Evolutionary conservation across 2,113 vertebrate species (phyloP).

Genomic region (Pogonocichla stellata): DNA sequence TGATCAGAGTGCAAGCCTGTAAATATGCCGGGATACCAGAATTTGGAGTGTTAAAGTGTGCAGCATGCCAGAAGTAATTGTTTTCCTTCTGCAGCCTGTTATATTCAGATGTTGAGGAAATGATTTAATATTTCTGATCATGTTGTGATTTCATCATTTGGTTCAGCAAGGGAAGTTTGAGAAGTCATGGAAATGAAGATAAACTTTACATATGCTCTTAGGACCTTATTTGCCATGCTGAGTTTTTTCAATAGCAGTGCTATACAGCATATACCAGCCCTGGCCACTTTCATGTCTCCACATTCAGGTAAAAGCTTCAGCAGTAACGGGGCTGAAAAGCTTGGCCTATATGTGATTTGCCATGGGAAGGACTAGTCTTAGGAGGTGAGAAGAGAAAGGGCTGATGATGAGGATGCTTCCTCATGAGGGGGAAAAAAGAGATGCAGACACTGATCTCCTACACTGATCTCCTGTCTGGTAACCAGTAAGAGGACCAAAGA

Average conservation of each 20-base stretch:
- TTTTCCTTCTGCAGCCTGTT: conserved; percentile 56
- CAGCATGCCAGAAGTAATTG: conserved; percentile 41
- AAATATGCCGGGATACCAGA: background rate
- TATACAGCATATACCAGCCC: background rate
- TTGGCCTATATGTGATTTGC: rapidly evolving
- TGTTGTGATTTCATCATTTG: conserved; percentile 67
- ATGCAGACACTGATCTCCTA: background rate
- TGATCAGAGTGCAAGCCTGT: background rate
- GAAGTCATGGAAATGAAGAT: conserved; percentile 62
- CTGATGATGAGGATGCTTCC: background rate
- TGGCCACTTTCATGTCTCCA: background rate
- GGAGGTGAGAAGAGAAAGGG: background rate
- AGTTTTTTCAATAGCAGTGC: background rate
- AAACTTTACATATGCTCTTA: conserved; percentile 30
- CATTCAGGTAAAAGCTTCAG: background rate
- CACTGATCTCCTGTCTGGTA: background rate
- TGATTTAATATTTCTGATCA: conserved; percentile 74
- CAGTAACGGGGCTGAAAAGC: background rate
- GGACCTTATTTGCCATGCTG: background rate
- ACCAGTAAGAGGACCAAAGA: background rate
- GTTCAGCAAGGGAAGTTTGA: conserved; percentile 59
- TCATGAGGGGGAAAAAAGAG: background rate
- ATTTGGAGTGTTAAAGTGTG: background rate
- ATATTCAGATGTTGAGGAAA: conserved; percentile 73
- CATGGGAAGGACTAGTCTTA: background rate